A percentile compares a stretch with the other conserved stretches of the same genome.
These are phyloP conservation scores for Oreotrochilus melanogaster DNA, from an alignment of 2,113 vertebrate genomes.

Conservation along the genomic window DNA sequence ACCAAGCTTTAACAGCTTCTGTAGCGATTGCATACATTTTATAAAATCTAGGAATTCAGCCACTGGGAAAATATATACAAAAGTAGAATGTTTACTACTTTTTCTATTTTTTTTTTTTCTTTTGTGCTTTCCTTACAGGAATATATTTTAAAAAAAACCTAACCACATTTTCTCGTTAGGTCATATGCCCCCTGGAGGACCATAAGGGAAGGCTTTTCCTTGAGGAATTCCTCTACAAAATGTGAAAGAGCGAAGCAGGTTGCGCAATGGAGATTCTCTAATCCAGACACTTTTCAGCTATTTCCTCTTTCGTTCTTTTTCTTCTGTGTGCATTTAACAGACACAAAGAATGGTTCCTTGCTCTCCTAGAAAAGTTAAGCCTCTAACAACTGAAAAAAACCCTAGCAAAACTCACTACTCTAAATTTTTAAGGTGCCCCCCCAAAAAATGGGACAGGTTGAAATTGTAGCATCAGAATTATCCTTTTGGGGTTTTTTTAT, in stretches of 20 bases:
- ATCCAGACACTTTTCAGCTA: background rate
- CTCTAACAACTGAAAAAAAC: background rate
- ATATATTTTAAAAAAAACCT: background rate
- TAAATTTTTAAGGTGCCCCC: background rate
- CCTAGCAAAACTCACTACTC: background rate
- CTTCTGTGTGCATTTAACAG: background rate
- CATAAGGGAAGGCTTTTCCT: background rate
- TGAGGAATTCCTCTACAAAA: background rate
- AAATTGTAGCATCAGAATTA: background rate
- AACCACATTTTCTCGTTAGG: background rate
- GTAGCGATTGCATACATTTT: background rate
- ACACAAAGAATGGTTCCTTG: background rate
- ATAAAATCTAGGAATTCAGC: background rate
- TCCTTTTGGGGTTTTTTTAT: background rate
- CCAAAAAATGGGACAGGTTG: background rate
- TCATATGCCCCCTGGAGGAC: background rate
- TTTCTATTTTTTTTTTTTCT: background rate
- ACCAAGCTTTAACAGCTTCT: background rate
- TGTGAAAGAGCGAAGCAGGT: background rate
- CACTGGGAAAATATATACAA: background rate
- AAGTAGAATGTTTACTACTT: background rate
- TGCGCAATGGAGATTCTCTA: accelerated
- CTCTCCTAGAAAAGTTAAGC: background rate
- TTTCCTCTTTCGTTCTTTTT: background rate
- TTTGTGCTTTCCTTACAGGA: background rate